These are phyloP conservation scores for Nothobranchius kuhntae DNA, from an alignment of 2,113 vertebrate species.

Conservation along the genomic window DNA sequence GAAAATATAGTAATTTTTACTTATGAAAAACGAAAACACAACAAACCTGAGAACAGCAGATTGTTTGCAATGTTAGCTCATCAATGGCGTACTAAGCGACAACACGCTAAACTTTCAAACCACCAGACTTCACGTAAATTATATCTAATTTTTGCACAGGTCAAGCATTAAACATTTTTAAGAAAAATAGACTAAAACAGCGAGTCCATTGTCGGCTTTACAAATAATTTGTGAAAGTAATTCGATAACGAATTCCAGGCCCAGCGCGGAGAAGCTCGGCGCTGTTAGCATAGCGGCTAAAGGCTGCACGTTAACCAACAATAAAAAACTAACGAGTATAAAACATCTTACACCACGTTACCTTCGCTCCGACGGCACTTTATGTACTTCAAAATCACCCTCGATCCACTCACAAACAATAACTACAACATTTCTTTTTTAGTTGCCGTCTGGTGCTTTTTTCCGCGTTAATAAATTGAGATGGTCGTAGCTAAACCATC, in stretches of 20 bases:
- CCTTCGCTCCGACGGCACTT: conserved; percentile 18
- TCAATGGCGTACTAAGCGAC: too few species aligned
- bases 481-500: conserved; percentile 9
- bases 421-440: conserved; percentile 50
- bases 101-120: too few species aligned
- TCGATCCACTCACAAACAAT: background rate
- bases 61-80: too few species aligned
- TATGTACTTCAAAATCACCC: background rate
- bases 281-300: conserved; percentile 48
- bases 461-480: background rate
- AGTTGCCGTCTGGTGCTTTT: conserved; percentile 6
- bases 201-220: background rate
- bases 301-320: background rate
- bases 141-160: too few species aligned
- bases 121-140: too few species aligned
- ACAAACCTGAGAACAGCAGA: too few species aligned
- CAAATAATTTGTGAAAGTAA: too few species aligned
- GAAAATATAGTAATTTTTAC: too few species aligned
- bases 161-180: too few species aligned
- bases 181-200: background rate
- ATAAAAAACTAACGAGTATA: background rate
- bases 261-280: conserved; percentile 31
- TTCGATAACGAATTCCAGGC: conserved; percentile 4
- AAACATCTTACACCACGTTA: conserved; percentile 8
- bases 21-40: too few species aligned